Conservation (phyloP, 2,888 invertebrate genomes). For the Ophion ellenae region DNA sequence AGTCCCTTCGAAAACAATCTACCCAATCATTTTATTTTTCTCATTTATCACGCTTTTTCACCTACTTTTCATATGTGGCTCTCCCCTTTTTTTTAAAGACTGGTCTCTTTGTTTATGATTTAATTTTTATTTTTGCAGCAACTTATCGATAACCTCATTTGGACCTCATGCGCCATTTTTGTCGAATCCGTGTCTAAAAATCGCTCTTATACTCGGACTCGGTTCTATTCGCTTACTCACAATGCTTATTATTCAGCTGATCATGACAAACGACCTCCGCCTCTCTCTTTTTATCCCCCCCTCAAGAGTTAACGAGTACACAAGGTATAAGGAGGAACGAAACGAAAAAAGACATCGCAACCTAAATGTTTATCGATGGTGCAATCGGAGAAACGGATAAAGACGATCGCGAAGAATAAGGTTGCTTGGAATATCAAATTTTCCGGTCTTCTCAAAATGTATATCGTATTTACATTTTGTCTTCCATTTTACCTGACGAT, state of each 20-base stretch:
- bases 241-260: conserved; percentile 1
- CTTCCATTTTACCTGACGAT: background rate
- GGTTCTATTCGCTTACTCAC: conserved; percentile 41
- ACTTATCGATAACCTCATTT: conserved; percentile 68
- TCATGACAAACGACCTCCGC: conserved; percentile 18
- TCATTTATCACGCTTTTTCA: conserved; percentile 64
- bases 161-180: conserved; percentile 60
- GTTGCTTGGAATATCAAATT: background rate
- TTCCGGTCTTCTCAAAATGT: background rate
- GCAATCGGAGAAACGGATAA: conserved; percentile 21
- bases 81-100: background rate
- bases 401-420: too few relatives aligned
- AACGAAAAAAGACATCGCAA: conserved; percentile 8
- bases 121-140: conserved; percentile 68
- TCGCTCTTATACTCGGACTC: conserved; percentile 46
- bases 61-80: conserved; percentile 5
- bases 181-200: conserved; percentile 41
- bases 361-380: conserved; percentile 33
- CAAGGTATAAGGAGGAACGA: conserved; percentile 69
- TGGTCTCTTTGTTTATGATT: conserved; percentile 38
- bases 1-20: conserved; percentile 63
- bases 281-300: conserved; percentile 6
- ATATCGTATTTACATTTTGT: background rate
- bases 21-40: conserved; percentile 8
- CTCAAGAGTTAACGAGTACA: conserved; percentile 59